phyloP scores from a whole-genome alignment of 2,888 invertebrate genomes.

The Drosophila lacicola region DNA sequence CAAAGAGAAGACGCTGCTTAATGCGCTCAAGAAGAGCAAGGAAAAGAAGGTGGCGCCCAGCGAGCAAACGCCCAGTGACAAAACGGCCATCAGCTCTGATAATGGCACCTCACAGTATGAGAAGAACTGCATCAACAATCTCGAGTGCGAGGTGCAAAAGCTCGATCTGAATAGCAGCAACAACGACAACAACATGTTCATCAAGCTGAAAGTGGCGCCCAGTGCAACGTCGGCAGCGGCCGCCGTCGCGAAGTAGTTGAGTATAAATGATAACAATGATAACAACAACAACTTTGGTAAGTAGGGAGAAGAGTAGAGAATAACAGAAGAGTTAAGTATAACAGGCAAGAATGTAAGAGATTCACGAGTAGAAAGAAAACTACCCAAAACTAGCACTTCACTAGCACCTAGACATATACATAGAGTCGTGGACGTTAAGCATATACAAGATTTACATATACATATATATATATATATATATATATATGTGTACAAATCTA shows the following conservation, averaged over 20 bases:
- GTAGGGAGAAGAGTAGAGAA: conserved; percentile 37
- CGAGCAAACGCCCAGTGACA: conserved; percentile 58
- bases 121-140: conserved; percentile 83
- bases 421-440: conserved; percentile 62
- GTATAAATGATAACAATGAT: conserved; percentile 26
- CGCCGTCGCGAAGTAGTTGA: conserved; percentile 64
- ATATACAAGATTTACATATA: conserved; percentile 64
- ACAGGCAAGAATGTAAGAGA: conserved; percentile 19
- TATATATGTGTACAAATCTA: conserved; percentile 35
- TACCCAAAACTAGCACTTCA: conserved; percentile 64
- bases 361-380: conserved; percentile 43
- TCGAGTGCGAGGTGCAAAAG: conserved; percentile 84
- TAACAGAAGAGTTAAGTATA: conserved; percentile 4
- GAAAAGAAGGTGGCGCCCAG: conserved; percentile 82
- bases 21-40: conserved; percentile 84
- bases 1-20: conserved; percentile 83
- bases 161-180: conserved; percentile 82
- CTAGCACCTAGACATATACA: conserved; percentile 58
- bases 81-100: conserved; percentile 38
- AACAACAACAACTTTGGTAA: conserved; percentile 45
- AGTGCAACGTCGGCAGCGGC: conserved; percentile 74
- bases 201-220: conserved; percentile 82
- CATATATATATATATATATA: conserved; percentile 46
- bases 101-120: conserved; percentile 79
- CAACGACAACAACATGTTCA: conserved; percentile 82